phyloP scores from a whole-genome alignment of 2,797 vertebrate species.

The Smutsia gigantea region DNA sequence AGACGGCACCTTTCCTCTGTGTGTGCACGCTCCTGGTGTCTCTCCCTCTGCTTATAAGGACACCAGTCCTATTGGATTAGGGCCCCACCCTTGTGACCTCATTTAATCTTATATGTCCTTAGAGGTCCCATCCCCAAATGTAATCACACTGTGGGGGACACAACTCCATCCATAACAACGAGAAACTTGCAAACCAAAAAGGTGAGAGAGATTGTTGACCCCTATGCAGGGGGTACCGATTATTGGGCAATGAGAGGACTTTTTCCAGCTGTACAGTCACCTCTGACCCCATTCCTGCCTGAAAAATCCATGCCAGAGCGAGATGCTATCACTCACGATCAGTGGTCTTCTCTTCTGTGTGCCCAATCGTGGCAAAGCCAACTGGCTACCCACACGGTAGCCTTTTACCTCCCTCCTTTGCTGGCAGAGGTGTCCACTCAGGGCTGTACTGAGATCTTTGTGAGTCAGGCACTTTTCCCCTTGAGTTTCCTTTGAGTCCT shows the following conservation, averaged over 20 bases:
- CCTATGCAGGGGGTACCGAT: fast-evolving
- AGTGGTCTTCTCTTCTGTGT: not conserved
- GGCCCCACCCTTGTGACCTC: not conserved
- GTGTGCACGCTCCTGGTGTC: fast-evolving
- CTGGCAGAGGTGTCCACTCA: not conserved
- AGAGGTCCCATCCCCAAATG: not conserved
- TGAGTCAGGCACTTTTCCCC: not conserved
- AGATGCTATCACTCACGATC: fast-evolving
- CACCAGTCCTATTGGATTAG: not conserved
- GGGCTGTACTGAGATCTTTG: not conserved
- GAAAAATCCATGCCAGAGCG: not conserved
- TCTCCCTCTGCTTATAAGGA: not conserved
- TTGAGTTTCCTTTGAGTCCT: not conserved
- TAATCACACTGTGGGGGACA: not conserved
- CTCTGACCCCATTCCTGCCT: not conserved
- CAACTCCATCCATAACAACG: not conserved
- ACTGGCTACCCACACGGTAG: not conserved
- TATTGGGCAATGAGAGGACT: not conserved
- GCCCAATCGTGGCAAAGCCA: not conserved
- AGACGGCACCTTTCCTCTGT: not conserved
- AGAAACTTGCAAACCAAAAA: not conserved
- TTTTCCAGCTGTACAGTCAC: too few relatives aligned
- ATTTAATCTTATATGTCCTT: not conserved
- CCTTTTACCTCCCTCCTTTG: not conserved
- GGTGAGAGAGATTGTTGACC: fast-evolving